A percentile compares a stretch with the other conserved stretches of the same genome.
Conservation (phyloP, 2,113 vertebrate genomes). For the Rhinogobius similis region DNA sequence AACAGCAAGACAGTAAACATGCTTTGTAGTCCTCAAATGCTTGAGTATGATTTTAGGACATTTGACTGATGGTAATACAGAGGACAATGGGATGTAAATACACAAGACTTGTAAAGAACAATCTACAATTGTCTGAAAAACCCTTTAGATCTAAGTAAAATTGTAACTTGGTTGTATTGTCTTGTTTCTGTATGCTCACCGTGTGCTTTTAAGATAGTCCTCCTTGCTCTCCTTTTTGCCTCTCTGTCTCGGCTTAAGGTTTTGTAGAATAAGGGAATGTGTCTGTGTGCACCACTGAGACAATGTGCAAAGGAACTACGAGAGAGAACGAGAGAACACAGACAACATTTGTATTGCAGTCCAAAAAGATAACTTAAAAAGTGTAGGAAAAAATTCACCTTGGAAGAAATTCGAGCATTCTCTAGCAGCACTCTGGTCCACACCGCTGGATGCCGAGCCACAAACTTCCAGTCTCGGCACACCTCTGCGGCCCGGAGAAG, state of each 20-base stretch:
- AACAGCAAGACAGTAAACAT: neutral
- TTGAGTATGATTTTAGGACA: neutral
- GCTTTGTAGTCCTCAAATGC: neutral
- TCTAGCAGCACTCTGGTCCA: constrained; percentile 96
- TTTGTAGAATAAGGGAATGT: constrained; percentile 97
- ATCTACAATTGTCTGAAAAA: too few relatives aligned
- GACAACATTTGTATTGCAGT: neutral
- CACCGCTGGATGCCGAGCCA: constrained; percentile 93
- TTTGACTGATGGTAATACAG: neutral
- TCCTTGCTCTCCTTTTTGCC: constrained; percentile 98
- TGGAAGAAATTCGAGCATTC: constrained; percentile 93
- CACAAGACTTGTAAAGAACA: neutral
- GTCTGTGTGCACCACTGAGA: constrained; percentile 99
- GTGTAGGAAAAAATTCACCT: constrained; percentile 57
- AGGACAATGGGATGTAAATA: too few relatives aligned
- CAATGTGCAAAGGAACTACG: constrained; percentile 90
- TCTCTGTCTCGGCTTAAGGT: constrained; percentile 94
- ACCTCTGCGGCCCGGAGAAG: constrained; percentile 90
- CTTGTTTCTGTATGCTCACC: constrained; percentile 73
- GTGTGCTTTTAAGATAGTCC: constrained; percentile 96
- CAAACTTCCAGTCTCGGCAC: constrained; percentile 95
- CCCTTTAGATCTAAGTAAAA: too few relatives aligned
- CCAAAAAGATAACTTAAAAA: neutral
- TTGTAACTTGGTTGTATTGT: neutral
- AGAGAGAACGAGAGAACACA: neutral